phyloP scores from a whole-genome alignment of 2,113 vertebrate species.

The Pterocles gutturalis region DNA sequence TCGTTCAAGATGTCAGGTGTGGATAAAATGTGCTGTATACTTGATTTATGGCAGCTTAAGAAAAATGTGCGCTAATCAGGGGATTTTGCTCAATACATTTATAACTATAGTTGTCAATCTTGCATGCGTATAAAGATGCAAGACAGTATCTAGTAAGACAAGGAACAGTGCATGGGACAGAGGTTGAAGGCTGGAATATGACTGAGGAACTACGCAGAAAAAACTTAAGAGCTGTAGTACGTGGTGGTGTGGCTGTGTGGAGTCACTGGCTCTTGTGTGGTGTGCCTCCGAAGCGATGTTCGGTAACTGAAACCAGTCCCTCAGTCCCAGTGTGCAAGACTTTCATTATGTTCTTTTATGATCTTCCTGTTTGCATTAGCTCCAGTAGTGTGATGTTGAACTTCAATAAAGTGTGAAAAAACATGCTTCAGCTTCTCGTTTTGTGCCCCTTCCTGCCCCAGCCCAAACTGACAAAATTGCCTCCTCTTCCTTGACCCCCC shows the following conservation, averaged over 20 bases:
- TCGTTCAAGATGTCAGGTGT: neutral
- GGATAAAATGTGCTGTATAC: neutral
- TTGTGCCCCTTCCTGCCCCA: neutral
- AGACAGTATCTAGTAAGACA: neutral
- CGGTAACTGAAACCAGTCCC: conserved; percentile 64
- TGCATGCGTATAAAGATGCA: neutral
- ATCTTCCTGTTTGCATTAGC: conserved; percentile 62
- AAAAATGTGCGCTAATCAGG: neutral
- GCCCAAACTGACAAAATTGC: conserved; percentile 30
- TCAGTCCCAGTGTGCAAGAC: conserved; percentile 8
- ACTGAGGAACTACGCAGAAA: neutral
- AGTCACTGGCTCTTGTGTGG: conserved; percentile 63
- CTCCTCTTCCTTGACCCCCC: neutral
- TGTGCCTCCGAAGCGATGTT: conserved; percentile 48
- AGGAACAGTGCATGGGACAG: neutral
- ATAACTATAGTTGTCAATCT: neutral
- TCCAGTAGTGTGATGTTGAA: conserved; percentile 61
- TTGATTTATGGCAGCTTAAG: conserved; percentile 14
- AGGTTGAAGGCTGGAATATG: neutral
- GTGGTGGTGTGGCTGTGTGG: neutral
- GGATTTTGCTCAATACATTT: neutral
- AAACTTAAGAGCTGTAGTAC: neutral
- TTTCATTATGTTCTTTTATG: conserved; percentile 58
- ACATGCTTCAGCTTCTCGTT: neutral
- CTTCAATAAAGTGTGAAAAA: conserved; percentile 60